Evolutionary conservation across 2,113 vertebrate genomes (phyloP).

Genomic region (Bubo blakistoni): DNA sequence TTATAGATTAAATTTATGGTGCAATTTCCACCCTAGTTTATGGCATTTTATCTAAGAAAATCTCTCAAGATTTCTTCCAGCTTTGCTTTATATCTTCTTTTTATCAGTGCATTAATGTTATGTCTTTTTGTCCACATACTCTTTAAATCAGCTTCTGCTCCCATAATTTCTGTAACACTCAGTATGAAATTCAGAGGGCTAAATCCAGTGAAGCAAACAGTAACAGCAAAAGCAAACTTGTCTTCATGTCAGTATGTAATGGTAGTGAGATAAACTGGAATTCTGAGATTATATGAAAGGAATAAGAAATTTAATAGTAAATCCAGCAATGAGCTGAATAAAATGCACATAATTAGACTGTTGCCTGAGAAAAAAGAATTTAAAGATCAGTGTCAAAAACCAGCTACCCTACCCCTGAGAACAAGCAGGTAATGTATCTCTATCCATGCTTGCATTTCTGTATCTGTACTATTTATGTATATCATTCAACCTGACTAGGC

Average conservation of each 20-base stretch:
- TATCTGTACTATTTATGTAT: background rate
- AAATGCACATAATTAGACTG: constrained; percentile 31
- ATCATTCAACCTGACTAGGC: constrained; percentile 22
- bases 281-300: background rate
- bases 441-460: background rate
- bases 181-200: background rate
- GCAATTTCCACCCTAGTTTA: background rate
- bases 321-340: constrained; percentile 36
- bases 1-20: background rate
- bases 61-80: background rate
- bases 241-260: background rate
- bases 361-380: background rate
- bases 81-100: background rate
- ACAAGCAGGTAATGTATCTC: background rate
- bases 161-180: background rate
- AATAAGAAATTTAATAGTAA: constrained; percentile 40
- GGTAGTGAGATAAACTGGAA: constrained; percentile 14
- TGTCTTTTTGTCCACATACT: background rate
- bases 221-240: background rate
- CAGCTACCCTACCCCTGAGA: constrained; percentile 37
- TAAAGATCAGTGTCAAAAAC: constrained; percentile 37
- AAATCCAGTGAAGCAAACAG: background rate
- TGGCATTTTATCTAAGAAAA: background rate
- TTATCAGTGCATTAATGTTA: background rate
- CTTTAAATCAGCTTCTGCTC: background rate